Percentiles rank a stretch among this genome's conserved stretches.
phyloP scores from a whole-genome alignment of 2,797 vertebrate genomes.

The Sebastes ruberrimus region DNA sequence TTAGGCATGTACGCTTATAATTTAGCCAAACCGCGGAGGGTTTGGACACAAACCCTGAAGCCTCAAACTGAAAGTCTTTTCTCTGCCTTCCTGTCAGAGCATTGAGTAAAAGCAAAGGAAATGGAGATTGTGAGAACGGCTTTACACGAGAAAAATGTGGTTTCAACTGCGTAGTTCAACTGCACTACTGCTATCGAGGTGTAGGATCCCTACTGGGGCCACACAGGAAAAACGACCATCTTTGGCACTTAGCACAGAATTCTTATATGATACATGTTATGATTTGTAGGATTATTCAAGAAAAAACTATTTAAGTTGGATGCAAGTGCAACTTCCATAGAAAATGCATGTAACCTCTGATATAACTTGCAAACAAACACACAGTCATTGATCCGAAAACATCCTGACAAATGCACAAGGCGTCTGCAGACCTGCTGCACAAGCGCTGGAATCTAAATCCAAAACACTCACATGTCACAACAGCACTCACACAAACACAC shows the following conservation, averaged over 20 bases:
- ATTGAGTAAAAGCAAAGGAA: constrained; percentile 34
- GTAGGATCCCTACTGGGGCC: not conserved
- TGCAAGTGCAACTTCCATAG: not conserved
- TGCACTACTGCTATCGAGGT: not conserved
- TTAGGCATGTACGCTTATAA: constrained; percentile 78
- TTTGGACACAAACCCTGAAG: constrained; percentile 75
- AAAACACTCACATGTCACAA: constrained; percentile 62
- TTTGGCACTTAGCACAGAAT: not conserved
- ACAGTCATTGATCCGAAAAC: constrained; percentile 41
- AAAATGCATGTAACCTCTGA: not conserved
- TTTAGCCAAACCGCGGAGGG: constrained; percentile 77
- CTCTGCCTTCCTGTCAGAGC: constrained; percentile 49
- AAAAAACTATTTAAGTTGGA: not conserved
- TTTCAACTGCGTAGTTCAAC: constrained; percentile 16
- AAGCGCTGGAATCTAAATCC: constrained; percentile 44
- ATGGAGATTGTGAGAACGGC: constrained; percentile 32
- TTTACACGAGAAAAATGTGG: constrained; percentile 33
- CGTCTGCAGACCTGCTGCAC: constrained; percentile 56
- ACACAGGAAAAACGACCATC: not conserved
- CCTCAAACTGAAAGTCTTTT: constrained; percentile 65
- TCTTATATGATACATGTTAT: not conserved
- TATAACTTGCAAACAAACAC: constrained; percentile 12
- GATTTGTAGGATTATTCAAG: not conserved
- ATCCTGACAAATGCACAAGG: constrained; percentile 30
- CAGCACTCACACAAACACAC: constrained; percentile 67